Percentiles rank a stretch among this genome's conserved stretches.
phyloP scores from a whole-genome alignment of 2,888 invertebrate genomes.

The Epistrophe eligans region DNA sequence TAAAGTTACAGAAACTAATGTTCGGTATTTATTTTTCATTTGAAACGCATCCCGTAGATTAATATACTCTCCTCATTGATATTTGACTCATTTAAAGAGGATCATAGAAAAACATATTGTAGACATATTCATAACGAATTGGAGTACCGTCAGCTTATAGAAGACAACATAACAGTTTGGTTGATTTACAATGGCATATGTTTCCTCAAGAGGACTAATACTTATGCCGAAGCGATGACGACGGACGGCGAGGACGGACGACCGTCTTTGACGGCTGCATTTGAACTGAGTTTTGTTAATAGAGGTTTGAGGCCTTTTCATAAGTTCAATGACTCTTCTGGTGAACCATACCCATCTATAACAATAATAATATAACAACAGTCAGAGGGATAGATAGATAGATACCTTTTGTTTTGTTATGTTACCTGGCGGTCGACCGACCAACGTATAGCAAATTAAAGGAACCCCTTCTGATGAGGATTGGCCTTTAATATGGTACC shows the following conservation, averaged over 20 bases:
- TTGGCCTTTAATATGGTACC: constrained; percentile 67
- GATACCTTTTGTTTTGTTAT: constrained; percentile 67
- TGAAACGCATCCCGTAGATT: not conserved
- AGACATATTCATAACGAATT: not conserved
- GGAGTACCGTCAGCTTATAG: constrained; percentile 13
- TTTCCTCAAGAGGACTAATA: constrained; percentile 70
- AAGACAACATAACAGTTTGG: constrained; percentile 55
- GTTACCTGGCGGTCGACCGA: constrained; percentile 67
- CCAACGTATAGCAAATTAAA: constrained; percentile 20
- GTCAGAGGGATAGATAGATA: constrained; percentile 32
- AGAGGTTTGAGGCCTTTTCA: constrained; percentile 54
- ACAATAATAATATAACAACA: constrained; percentile 31
- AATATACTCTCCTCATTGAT: not conserved
- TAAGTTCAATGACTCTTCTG: constrained; percentile 67
- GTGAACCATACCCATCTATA: constrained; percentile 45
- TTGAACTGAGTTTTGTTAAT: constrained; percentile 72
- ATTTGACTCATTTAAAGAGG: not conserved
- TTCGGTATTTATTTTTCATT: not conserved
- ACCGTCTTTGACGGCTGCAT: constrained; percentile 43
- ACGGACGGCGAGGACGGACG: constrained; percentile 44
- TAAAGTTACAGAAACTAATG: not conserved
- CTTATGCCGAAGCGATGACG: not conserved
- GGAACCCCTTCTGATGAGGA: constrained; percentile 71
- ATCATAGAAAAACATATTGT: constrained; percentile 11
- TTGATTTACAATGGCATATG: constrained; percentile 77